Conservation (phyloP, 2,888 invertebrate species). For the Catocala sponsa region DNA sequence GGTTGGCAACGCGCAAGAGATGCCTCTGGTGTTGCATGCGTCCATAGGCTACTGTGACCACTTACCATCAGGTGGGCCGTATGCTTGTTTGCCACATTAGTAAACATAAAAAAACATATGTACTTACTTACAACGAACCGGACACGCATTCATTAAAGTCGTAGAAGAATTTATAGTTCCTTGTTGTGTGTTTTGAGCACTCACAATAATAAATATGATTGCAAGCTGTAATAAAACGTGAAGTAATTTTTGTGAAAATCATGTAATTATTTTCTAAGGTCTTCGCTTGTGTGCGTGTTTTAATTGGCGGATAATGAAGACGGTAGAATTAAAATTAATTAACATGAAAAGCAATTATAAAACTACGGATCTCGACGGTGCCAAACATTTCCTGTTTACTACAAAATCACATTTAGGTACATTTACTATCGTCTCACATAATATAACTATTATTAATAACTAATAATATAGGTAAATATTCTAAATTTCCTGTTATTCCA, state of each 20-base stretch:
- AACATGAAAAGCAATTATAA: slow-evolving; percentile 48
- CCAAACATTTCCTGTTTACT: slow-evolving; percentile 52
- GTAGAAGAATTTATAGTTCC: too few relatives aligned
- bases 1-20: too few relatives aligned
- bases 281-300: slow-evolving; percentile 20
- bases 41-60: too few relatives aligned
- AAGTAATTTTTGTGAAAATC: slow-evolving; percentile 17
- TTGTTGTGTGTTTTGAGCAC: neutral
- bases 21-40: too few relatives aligned
- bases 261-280: slow-evolving; percentile 23
- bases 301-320: slow-evolving; percentile 39
- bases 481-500: slow-evolving; percentile 44
- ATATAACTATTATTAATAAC: slow-evolving; percentile 40
- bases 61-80: too few relatives aligned
- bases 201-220: slow-evolving; percentile 3
- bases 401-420: slow-evolving; percentile 42
- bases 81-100: too few relatives aligned
- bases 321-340: slow-evolving; percentile 44
- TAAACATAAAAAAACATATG: too few relatives aligned
- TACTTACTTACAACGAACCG: too few relatives aligned
- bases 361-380: slow-evolving; percentile 38
- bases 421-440: slow-evolving; percentile 40
- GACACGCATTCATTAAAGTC: too few relatives aligned
- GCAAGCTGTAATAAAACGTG: slow-evolving; percentile 6
- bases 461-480: slow-evolving; percentile 30